Conservation (phyloP, 2,113 vertebrate genomes). For the Bufo gargarizans region DNA sequence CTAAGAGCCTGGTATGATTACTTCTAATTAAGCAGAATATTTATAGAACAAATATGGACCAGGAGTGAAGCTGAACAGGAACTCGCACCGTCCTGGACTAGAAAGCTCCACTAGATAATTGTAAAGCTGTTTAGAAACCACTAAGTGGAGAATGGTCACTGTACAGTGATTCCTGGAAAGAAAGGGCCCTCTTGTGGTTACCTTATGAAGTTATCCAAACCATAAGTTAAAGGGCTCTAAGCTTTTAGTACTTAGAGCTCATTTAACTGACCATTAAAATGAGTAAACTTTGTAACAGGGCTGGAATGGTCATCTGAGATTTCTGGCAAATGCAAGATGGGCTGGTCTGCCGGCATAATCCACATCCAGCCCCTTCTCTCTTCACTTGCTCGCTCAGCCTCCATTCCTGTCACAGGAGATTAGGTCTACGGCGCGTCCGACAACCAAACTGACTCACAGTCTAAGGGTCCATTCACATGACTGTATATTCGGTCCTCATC, state of each 20-base stretch:
- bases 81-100: background rate
- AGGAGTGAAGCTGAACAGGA: background rate
- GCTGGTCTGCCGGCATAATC: too few relatives aligned
- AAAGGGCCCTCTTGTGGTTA: conserved; percentile 23
- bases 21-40: background rate
- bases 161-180: background rate
- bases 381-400: too few relatives aligned
- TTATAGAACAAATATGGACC: background rate
- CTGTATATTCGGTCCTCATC: too few relatives aligned
- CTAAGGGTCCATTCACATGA: too few relatives aligned
- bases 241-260: background rate
- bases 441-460: too few relatives aligned
- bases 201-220: background rate
- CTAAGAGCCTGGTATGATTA: background rate
- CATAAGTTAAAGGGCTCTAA: background rate
- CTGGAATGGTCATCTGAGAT: too few relatives aligned
- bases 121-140: background rate
- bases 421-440: too few relatives aligned
- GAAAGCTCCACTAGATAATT: background rate
- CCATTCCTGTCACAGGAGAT: too few relatives aligned
- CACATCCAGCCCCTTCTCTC: too few relatives aligned
- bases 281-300: background rate
- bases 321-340: too few relatives aligned
- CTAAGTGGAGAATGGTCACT: background rate
- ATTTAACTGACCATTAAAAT: background rate